Evolutionary conservation across 2,888 invertebrate genomes (phyloP).

Genomic region (Seira ritae): DNA sequence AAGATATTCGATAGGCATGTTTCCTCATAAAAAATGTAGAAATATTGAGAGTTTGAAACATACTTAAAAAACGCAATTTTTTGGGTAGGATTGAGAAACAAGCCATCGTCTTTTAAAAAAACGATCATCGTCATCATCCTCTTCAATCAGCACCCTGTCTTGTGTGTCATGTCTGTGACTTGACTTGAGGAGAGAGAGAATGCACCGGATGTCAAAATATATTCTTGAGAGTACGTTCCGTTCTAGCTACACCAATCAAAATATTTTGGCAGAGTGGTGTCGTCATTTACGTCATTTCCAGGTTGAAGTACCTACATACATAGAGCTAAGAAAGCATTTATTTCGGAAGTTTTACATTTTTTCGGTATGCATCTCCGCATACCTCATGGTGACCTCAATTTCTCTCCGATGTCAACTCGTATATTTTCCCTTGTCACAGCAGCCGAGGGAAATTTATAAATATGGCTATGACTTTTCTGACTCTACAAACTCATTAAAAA

Average conservation of each 20-base stretch:
- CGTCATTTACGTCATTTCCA: constrained; percentile 47
- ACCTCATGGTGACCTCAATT: constrained; percentile 56
- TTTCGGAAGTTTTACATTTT: no score
- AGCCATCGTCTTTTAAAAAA: constrained; percentile 3
- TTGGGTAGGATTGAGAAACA: no score
- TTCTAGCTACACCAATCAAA: constrained; percentile 40
- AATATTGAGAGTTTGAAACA: constrained; percentile 10
- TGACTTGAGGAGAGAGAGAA: neutral
- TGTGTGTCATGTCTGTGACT: neutral
- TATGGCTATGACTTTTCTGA: neutral
- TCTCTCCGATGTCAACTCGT: constrained; percentile 55
- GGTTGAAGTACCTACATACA: neutral
- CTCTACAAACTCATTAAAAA: constrained; percentile 49
- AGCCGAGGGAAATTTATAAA: no score
- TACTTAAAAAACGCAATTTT: neutral
- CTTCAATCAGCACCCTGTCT: constrained; percentile 61
- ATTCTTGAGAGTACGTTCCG: neutral
- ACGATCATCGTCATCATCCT: constrained; percentile 28
- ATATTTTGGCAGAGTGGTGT: constrained; percentile 63
- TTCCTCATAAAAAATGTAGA: constrained; percentile 46
- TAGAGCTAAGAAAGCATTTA: no score
- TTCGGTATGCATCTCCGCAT: no score
- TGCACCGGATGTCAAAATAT: constrained; percentile 37
- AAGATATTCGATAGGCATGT: constrained; percentile 62
- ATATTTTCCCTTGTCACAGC: constrained; percentile 34